Conservation (phyloP, 2,797 vertebrate genomes). For the Rhincodon typus region DNA sequence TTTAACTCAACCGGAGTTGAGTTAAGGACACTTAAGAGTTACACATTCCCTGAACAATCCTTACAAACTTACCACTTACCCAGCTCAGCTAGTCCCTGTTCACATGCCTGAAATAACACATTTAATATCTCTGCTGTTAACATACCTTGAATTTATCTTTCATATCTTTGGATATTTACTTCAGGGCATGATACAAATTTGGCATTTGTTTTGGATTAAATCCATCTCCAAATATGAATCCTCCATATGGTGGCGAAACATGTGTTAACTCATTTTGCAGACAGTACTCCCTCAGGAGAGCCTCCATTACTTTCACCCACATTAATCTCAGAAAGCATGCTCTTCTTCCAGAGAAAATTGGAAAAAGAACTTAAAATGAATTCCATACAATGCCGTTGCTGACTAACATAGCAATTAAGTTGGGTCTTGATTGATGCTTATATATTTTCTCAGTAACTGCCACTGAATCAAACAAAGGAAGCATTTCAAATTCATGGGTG, state of each 20-base stretch:
- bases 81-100: neutral
- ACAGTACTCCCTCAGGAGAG: neutral
- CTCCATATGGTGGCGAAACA: neutral
- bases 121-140: neutral
- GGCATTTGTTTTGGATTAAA: neutral
- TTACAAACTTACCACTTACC: no score
- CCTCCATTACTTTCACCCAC: neutral
- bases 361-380: neutral
- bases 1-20: no score
- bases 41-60: no score
- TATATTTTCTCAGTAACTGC: neutral
- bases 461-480: conserved; percentile 1
- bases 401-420: neutral
- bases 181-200: neutral
- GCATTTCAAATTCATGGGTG: neutral
- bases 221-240: neutral
- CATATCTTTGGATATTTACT: neutral
- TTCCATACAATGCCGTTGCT: neutral
- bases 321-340: neutral
- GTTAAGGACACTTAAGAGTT: no score
- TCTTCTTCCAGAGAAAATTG: neutral
- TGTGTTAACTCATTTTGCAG: neutral
- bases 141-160: neutral
- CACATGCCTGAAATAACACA: neutral
- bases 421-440: neutral